A percentile compares a stretch with the other conserved stretches of the same genome.
These are phyloP conservation scores for Pangasius sanitwongsei DNA, from an alignment of 2,797 vertebrate species.

Conservation along the genomic window DNA sequence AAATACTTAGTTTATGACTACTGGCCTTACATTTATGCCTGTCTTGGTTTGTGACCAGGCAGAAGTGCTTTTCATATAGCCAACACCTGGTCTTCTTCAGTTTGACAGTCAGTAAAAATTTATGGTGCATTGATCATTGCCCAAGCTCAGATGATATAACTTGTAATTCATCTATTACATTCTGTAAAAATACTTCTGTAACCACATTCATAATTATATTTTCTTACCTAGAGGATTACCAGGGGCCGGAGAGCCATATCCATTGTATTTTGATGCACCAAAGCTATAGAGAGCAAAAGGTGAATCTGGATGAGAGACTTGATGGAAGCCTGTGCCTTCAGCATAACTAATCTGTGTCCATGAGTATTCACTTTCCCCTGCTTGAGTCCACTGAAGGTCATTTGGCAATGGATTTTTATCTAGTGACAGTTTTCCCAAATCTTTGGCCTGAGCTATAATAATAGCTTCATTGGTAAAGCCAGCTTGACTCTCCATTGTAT, in stretches of 20 bases:
- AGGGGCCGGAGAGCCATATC: conserved; percentile 66
- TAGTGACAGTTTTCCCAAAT: conserved; percentile 50
- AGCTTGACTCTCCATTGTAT: conserved; percentile 57
- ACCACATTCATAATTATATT: background rate
- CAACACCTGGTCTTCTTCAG: background rate
- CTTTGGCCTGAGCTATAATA: conserved; percentile 58
- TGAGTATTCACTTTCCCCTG: conserved; percentile 65
- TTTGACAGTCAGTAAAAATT: background rate
- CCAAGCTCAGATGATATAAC: background rate
- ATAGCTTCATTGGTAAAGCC: conserved; percentile 59
- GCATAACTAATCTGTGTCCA: conserved; percentile 65
- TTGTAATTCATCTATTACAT: background rate
- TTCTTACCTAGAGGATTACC: conserved; percentile 46
- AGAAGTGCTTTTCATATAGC: background rate
- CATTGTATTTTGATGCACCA: conserved; percentile 57
- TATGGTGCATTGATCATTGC: background rate
- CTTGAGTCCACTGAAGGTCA: conserved; percentile 57
- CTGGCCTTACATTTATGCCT: background rate
- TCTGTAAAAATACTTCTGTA: background rate
- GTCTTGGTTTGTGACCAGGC: no score
- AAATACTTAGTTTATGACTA: background rate
- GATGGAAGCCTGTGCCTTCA: conserved; percentile 29
- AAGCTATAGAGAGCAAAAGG: conserved; percentile 68
- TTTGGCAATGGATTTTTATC: conserved; percentile 49
- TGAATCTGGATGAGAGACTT: conserved; percentile 44